phyloP scores from a whole-genome alignment of 2,113 vertebrate genomes.

The Urocitellus parryii region DNA sequence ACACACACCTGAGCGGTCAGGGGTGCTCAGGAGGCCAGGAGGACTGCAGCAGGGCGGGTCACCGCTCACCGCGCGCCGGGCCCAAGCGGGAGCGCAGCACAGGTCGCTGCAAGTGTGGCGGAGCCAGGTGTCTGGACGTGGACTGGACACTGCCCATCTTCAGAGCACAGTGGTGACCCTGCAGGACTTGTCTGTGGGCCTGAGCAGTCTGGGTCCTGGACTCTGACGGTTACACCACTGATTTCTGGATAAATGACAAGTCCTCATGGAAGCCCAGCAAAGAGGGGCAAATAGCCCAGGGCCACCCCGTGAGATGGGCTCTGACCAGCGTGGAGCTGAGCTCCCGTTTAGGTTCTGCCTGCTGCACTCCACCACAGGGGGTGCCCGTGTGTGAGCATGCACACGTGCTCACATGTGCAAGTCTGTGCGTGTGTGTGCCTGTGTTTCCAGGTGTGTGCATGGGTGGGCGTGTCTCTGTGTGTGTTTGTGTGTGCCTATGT shows the following conservation, averaged over 20 bases:
- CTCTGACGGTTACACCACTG: neutral
- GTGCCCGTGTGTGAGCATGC: no score
- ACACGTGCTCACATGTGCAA: no score
- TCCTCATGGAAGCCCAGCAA: neutral
- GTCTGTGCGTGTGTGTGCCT: no score
- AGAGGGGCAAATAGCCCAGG: neutral
- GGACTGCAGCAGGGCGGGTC: neutral
- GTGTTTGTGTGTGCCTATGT: no score
- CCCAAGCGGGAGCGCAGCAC: rapidly evolving
- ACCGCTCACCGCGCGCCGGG: neutral
- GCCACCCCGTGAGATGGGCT: neutral
- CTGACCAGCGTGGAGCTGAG: neutral
- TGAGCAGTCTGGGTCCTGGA: neutral
- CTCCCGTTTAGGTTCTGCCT: neutral
- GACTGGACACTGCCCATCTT: neutral
- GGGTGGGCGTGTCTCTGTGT: no score
- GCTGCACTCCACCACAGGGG: neutral
- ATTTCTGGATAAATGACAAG: neutral
- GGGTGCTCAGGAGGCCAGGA: neutral
- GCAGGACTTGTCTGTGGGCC: neutral
- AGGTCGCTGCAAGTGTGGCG: neutral
- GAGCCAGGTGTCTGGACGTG: neutral
- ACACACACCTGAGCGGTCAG: neutral
- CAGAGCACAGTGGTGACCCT: neutral
- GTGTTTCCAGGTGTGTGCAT: no score